Evolutionary conservation across 2,113 vertebrate genomes (phyloP).

Genomic region (Meriones unguiculatus): DNA sequence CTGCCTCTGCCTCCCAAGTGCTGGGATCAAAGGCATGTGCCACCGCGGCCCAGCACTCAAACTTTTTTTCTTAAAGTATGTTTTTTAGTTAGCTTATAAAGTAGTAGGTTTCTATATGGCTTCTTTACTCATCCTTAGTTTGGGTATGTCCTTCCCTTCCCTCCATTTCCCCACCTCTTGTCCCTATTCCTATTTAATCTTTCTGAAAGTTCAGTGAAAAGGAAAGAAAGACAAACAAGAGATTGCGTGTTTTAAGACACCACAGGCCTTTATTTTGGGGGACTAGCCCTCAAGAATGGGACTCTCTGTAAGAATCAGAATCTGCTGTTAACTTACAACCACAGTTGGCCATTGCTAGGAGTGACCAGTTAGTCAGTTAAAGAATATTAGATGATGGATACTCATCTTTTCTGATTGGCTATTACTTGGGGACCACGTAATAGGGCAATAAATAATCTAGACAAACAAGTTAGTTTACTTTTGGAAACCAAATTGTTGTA

Average conservation of each 20-base stretch:
- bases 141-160: background rate
- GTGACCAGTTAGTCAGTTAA: background rate
- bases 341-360: background rate
- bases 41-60: background rate
- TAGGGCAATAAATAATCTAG: background rate
- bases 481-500: background rate
- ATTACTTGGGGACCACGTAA: background rate
- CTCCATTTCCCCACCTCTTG: background rate
- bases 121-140: background rate
- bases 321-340: background rate
- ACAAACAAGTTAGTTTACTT: background rate
- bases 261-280: background rate
- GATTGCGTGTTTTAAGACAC: background rate
- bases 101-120: too few relatives aligned
- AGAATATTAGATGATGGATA: background rate
- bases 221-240: background rate
- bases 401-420: background rate
- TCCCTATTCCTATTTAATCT: background rate
- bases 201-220: background rate
- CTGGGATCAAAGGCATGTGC: too few relatives aligned
- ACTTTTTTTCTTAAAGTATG: background rate
- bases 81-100: background rate
- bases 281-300: rapidly evolving
- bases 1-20: too few relatives aligned
- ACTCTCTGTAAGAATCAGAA: background rate